phyloP scores from a whole-genome alignment of 1,140 invertebrate genomes.

The Drosophila funebris region DNA sequence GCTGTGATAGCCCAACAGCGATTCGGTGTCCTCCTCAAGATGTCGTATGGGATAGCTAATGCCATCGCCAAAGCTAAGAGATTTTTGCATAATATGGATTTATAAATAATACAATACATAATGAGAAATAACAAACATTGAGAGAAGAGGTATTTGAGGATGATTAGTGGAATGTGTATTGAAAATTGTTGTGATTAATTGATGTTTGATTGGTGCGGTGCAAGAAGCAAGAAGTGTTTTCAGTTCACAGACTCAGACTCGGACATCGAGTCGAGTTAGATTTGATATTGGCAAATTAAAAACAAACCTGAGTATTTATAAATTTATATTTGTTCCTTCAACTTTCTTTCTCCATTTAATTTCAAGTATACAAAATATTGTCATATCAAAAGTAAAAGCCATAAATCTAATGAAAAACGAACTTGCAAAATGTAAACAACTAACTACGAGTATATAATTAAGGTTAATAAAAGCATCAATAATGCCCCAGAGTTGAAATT shows the following conservation, averaged over 20 bases:
- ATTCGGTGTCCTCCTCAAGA: conserved; percentile 92
- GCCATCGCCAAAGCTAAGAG: conserved; percentile 92
- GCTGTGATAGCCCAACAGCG: conserved; percentile 86
- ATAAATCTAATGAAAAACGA: conserved; percentile 22
- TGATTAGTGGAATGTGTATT: background rate
- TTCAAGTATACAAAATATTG: conserved; percentile 18
- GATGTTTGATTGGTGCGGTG: conserved; percentile 14
- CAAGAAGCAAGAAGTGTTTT: conserved; percentile 5
- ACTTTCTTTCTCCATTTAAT: background rate
- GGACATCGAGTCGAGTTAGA: background rate
- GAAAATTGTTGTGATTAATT: background rate
- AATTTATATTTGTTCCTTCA: conserved; percentile 29
- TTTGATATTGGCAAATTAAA: conserved; percentile 31
- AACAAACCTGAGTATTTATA: conserved; percentile 18
- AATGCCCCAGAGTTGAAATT: conserved; percentile 23
- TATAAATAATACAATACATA: conserved; percentile 49
- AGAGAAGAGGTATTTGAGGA: background rate
- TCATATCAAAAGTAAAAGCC: conserved; percentile 30
- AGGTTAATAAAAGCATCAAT: conserved; percentile 33
- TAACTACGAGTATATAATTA: conserved; percentile 15
- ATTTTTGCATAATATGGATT: conserved; percentile 52
- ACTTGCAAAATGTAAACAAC: conserved; percentile 13
- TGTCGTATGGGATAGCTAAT: conserved; percentile 92
- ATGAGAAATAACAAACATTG: background rate
- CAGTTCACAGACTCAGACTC: background rate